Base-by-base conservation (phyloP, 2,888 invertebrate genomes). In the Drosophila mimica region DNA sequence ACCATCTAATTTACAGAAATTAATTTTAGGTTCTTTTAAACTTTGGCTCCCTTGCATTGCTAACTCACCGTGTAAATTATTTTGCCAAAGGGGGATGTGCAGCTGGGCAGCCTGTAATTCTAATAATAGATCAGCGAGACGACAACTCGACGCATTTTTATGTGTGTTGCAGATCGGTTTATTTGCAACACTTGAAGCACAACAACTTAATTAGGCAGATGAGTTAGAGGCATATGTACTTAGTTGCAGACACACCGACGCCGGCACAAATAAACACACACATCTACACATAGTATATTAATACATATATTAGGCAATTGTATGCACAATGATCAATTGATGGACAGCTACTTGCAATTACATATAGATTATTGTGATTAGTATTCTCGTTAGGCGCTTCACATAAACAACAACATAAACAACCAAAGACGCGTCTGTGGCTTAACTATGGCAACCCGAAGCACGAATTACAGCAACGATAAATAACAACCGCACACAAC, bases 101-200 rank as follows among this genome's bases (percentile, higher is more conserved):
- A 52, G 66, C 53, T 51, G 46, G 43, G 34, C 48, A 49, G 30
- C 43, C 63, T 75, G 70, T 72, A 57, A 76, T 74, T 79, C 81
- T 84, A 84, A 81, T 83, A 87, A 84, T 87, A 84, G 76, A 71
- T 33, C 38, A 61, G n/a, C 63, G 74, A 72, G 84, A 64, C 33
- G 40, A 67, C 60, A 65, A 53, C 74, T 34, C 84, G 74, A 57
- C 61, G 67, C 76, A 68, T 81, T 70, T 73, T 65, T 69, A 71
- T 80, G 70, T 74, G 70, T 65, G 38, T 67, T 43, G 67, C 48
- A 49, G 78, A 80, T 78, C 78, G 64, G 52, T 59, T 71, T 75
- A 8, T 71, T 68, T 62, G 78, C 76, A 62, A 49, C 59, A 70
- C 74, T 82, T 61, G 46, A 20, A 20, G 79, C 81, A 83, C 76